A percentile compares a stretch with the other conserved stretches of the same genome.
These are phyloP conservation scores for Phrynocephalus forsythii DNA, from an alignment of 2,797 vertebrate species.

Conservation along the genomic window DNA sequence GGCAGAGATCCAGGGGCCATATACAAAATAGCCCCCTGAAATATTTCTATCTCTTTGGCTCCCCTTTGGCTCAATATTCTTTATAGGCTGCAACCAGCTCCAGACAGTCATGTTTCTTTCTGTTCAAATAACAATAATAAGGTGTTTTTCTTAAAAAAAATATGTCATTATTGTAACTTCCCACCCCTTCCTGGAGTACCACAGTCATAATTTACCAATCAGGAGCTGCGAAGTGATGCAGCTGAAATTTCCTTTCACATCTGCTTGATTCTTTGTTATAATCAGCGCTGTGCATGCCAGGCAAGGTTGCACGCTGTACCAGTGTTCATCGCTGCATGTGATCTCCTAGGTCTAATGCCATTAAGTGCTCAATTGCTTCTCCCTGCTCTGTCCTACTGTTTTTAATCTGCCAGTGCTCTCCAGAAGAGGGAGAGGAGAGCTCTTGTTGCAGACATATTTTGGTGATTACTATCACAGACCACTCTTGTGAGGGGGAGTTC, in stretches of 20 bases:
- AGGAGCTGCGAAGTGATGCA: constrained; percentile 54
- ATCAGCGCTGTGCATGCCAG: constrained; percentile 44
- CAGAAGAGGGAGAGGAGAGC: constrained; percentile 35
- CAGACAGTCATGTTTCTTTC: constrained; percentile 69
- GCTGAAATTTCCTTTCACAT: constrained; percentile 58
- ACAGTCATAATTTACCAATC: constrained; percentile 69
- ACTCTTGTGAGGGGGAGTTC: constrained; percentile 16
- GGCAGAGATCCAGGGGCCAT: too few relatives aligned
- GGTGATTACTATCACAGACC: constrained; percentile 13
- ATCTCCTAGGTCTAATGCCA: constrained; percentile 50
- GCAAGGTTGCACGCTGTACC: constrained; percentile 53
- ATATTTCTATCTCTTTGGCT: constrained; percentile 62
- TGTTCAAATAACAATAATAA: constrained; percentile 43
- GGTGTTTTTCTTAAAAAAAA: neutral
- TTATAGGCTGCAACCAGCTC: constrained; percentile 64
- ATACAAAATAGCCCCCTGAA: constrained; percentile 33
- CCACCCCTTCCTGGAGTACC: constrained; percentile 54
- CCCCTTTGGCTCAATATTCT: constrained; percentile 65
- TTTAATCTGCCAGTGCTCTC: constrained; percentile 67
- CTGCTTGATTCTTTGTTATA: constrained; percentile 51
- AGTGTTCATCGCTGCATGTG: constrained; percentile 49
- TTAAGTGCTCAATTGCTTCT: constrained; percentile 62
- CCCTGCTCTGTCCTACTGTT: constrained; percentile 60
- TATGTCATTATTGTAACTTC: constrained; percentile 63
- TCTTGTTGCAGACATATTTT: neutral